These are phyloP conservation scores for Palloptera scutellata DNA, from an alignment of 2,888 invertebrate genomes.

Conservation along the genomic window DNA sequence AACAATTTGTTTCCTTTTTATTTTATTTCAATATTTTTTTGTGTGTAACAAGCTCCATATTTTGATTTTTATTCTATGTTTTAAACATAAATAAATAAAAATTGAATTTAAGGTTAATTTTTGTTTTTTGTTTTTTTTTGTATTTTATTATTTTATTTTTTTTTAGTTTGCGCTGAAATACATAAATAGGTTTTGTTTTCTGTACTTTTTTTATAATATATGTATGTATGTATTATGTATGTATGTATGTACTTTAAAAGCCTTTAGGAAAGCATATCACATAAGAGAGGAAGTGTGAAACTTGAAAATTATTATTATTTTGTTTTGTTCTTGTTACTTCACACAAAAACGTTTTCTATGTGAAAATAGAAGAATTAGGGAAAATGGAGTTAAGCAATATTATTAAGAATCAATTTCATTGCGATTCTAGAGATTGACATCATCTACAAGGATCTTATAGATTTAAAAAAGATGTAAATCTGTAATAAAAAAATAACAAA, in stretches of 20 bases:
- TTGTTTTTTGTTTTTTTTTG: not conserved
- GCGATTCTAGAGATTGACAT: too few relatives aligned
- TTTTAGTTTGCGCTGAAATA: not conserved
- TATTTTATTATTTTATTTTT: not conserved
- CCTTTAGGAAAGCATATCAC: slow-evolving; percentile 29
- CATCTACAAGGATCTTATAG: too few relatives aligned
- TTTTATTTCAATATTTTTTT: slow-evolving; percentile 6
- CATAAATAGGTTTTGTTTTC: not conserved
- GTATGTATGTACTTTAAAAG: slow-evolving; percentile 19
- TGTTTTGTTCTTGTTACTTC: slow-evolving; percentile 7
- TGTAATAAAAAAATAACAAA: too few relatives aligned
- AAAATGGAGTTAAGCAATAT: too few relatives aligned
- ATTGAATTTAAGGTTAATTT: not conserved
- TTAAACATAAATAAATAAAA: not conserved
- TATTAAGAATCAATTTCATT: too few relatives aligned
- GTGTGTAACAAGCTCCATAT: not conserved
- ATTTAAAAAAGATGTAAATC: too few relatives aligned
- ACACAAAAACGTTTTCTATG: too few relatives aligned
- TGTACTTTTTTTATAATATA: not conserved
- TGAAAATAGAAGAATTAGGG: too few relatives aligned
- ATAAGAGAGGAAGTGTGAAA: slow-evolving; percentile 22
- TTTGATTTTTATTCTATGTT: not conserved
- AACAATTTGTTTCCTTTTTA: slow-evolving; percentile 22
- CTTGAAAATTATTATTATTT: not conserved
- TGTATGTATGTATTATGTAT: not conserved